Base-by-base conservation (phyloP, 2,113 vertebrate genomes). In the Oriolus oriolus region DNA sequence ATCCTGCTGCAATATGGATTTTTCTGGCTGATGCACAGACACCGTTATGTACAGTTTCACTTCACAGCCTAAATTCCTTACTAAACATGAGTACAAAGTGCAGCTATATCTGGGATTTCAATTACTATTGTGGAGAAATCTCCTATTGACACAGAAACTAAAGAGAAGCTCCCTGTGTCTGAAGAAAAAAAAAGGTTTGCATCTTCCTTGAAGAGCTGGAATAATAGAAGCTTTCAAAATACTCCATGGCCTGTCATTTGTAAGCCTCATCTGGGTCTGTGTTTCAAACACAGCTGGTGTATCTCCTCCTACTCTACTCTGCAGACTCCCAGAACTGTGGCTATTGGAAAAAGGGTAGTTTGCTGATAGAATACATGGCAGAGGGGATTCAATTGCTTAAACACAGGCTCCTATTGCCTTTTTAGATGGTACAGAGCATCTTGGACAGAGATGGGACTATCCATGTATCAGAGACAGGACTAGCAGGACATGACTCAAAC, bases 101-200 rank as follows among this genome's bases (percentile, higher is more conserved):
- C 50, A 83, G 66, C n/a, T 90, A 31, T 76, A 88, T n/a, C 75
- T 90, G 57, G 50, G 59, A 88, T 94, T 92, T 96, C 57, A 87
- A 93, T 87, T 52, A 52, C 45, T 83, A 73, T 53, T 85, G 45
- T 35, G 41, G 41, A 88, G 54, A 92, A 90, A 93, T 60, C 70
- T 93, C 39, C 64, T 85, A 15, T 83, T 91, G 88, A 93, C 50
- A 89, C 12, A 65, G 45, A 66, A 84, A 69, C 41, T 52, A 73
- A 89, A 95, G 57, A 79, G 31, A 83, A 95, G 39, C 28, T 68
- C 31, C 31, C 30, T 44, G 13, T 50, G 21, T 56, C 13, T 39
- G 8, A 45, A 74, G 69, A 87, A 54, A 11, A 18, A 16, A 27
- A 54, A 52, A 7, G 11, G 14, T 33, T 84, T 91, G 12, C n/a